phyloP scores from a whole-genome alignment of 1,140 invertebrate genomes.

The Melitaea cinxia region DNA sequence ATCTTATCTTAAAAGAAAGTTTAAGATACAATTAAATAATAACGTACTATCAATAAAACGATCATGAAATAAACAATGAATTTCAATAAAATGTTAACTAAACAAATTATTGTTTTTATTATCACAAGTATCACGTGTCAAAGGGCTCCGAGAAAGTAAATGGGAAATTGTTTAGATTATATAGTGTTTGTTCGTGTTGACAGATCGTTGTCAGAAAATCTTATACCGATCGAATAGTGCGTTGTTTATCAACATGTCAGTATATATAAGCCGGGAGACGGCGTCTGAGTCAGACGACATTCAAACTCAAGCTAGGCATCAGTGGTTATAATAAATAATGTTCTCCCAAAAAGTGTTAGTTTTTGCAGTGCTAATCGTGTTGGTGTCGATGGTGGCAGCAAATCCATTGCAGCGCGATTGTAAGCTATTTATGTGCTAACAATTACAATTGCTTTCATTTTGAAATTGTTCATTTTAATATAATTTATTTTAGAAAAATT shows the following conservation, averaged over 20 bases:
- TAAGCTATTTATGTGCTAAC: slow-evolving; percentile 21
- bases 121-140: slow-evolving; percentile 10
- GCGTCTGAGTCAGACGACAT: slow-evolving; percentile 38
- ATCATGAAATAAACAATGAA: slow-evolving; percentile 9
- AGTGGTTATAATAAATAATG: slow-evolving; percentile 30
- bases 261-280: slow-evolving; percentile 18
- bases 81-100: slow-evolving; percentile 8
- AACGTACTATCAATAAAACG: too few relatives aligned
- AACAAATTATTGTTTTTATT: slow-evolving; percentile 14
- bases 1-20: too few relatives aligned
- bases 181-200: background rate
- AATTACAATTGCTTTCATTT: background rate
- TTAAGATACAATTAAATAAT: too few relatives aligned
- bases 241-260: slow-evolving; percentile 24
- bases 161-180: slow-evolving; percentile 6
- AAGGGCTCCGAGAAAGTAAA: slow-evolving; percentile 19
- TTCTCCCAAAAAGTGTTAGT: slow-evolving; percentile 36
- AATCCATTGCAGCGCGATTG: slow-evolving; percentile 31
- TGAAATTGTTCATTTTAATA: background rate
- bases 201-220: slow-evolving; percentile 11
- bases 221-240: background rate
- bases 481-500: background rate
- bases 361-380: slow-evolving; percentile 31
- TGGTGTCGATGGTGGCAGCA: slow-evolving; percentile 17
- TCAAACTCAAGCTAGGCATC: slow-evolving; percentile 8